These are phyloP conservation scores for Helicoverpa zea DNA, from an alignment of 1,140 invertebrate genomes.

Conservation along the genomic window DNA sequence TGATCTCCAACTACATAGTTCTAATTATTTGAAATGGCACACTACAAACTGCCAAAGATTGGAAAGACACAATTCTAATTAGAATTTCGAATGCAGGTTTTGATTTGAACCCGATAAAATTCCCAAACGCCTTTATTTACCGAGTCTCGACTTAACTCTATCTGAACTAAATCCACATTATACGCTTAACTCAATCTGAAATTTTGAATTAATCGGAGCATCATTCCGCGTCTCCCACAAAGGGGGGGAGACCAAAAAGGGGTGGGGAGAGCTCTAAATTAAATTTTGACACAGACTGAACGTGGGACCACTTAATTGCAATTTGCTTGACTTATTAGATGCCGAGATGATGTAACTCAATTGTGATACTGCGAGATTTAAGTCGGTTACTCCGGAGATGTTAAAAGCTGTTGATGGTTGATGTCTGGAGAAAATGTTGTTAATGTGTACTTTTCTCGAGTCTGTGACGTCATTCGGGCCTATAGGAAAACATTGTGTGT, in stretches of 20 bases:
- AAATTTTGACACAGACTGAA: constrained; percentile 61
- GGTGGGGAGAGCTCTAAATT: constrained; percentile 49
- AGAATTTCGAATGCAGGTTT: background rate
- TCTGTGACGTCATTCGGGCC: too few species aligned
- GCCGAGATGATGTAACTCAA: constrained; percentile 51
- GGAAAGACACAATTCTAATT: too few species aligned
- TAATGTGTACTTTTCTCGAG: too few species aligned
- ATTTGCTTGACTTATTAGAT: constrained; percentile 59
- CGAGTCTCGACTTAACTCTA: background rate
- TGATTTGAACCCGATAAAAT: background rate
- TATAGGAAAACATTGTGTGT: too few species aligned
- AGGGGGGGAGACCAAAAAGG: constrained; percentile 9
- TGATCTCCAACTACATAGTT: too few species aligned
- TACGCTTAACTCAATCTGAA: constrained; percentile 55
- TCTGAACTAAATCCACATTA: constrained; percentile 38
- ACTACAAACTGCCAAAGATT: too few species aligned
- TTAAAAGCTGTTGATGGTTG: too few species aligned
- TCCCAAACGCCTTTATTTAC: background rate
- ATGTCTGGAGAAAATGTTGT: too few species aligned
- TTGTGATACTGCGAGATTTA: constrained; percentile 46
- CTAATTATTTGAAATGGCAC: too few species aligned
- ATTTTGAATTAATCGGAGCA: constrained; percentile 61
- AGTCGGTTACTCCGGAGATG: background rate
- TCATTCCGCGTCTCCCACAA: constrained; percentile 46
- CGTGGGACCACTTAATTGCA: constrained; percentile 59